phyloP scores from a whole-genome alignment of 2,888 invertebrate species.

The Tholera decimalis region DNA sequence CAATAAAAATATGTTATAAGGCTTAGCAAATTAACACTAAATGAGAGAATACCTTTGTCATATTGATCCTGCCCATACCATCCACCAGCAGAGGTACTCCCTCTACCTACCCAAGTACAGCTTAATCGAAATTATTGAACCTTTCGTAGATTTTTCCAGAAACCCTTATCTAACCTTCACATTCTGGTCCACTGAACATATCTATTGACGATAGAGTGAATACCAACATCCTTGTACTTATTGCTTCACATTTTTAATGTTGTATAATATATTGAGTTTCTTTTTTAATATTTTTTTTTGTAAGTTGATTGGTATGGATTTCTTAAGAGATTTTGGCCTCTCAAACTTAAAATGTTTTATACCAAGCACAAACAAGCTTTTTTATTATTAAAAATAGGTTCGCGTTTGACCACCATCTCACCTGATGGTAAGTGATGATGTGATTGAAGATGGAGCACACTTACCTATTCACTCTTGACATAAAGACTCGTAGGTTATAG shows the following conservation, averaged over 20 bases:
- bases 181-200: slow-evolving; percentile 48
- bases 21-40: slow-evolving; percentile 14
- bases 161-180: slow-evolving; percentile 41
- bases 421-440: too few relatives aligned
- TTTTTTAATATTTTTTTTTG: too few relatives aligned
- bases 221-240: slow-evolving; percentile 13
- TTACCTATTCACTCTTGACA: too few relatives aligned
- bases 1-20: too few relatives aligned
- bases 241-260: slow-evolving; percentile 13
- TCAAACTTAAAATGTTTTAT: too few relatives aligned
- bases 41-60: slow-evolving; percentile 15
- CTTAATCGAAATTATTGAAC: slow-evolving; percentile 38
- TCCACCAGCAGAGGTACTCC: slow-evolving; percentile 2
- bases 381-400: too few relatives aligned
- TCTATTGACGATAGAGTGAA: slow-evolving; percentile 29
- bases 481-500: too few relatives aligned
- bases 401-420: too few relatives aligned
- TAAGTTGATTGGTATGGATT: background rate
- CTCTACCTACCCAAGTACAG: slow-evolving; percentile 4
- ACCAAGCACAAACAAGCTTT: too few relatives aligned
- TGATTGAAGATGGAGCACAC: too few relatives aligned
- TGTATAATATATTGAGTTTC: background rate
- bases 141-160: slow-evolving; percentile 46
- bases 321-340: too few relatives aligned
- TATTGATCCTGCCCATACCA: slow-evolving; percentile 26